A percentile compares a stretch with the other conserved stretches of the same genome.
phyloP scores from a whole-genome alignment of 2,888 invertebrate genomes.

The Tachina grossa region DNA sequence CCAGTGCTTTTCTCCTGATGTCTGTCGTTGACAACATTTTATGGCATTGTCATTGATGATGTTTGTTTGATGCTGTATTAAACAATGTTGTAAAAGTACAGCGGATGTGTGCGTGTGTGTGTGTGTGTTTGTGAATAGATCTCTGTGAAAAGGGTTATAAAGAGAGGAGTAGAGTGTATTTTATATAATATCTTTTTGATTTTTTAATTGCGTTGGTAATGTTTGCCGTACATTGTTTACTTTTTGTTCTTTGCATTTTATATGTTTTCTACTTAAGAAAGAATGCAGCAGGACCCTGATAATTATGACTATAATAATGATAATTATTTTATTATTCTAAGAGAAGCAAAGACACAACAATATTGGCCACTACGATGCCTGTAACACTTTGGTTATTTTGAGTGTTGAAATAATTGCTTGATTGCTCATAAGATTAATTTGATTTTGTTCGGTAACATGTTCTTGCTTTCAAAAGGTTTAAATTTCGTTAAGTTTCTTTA shows the following conservation, averaged over 20 bases:
- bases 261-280: not conserved
- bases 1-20: conserved; percentile 29
- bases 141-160: not conserved
- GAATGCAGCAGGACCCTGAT: conserved; percentile 17
- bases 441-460: not conserved
- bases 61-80: conserved; percentile 42
- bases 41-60: conserved; percentile 52
- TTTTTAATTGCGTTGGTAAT: conserved; percentile 28
- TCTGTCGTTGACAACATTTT: conserved; percentile 41
- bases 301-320: conserved; percentile 30
- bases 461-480: not conserved
- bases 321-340: conserved; percentile 41
- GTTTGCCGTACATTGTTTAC: not conserved
- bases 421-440: conserved; percentile 67
- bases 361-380: conserved; percentile 34
- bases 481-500: not conserved
- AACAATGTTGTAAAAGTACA: conserved; percentile 12
- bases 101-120: not conserved
- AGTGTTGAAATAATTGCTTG: conserved; percentile 69
- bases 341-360: conserved; percentile 16
- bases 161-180: conserved; percentile 3
- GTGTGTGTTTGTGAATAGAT: not conserved
- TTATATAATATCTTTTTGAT: conserved; percentile 16
- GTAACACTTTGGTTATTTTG: conserved; percentile 14
- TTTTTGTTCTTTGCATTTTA: conserved; percentile 4